Conservation (phyloP, 1,140 invertebrate genomes). For the Centruroides vittatus region DNA sequence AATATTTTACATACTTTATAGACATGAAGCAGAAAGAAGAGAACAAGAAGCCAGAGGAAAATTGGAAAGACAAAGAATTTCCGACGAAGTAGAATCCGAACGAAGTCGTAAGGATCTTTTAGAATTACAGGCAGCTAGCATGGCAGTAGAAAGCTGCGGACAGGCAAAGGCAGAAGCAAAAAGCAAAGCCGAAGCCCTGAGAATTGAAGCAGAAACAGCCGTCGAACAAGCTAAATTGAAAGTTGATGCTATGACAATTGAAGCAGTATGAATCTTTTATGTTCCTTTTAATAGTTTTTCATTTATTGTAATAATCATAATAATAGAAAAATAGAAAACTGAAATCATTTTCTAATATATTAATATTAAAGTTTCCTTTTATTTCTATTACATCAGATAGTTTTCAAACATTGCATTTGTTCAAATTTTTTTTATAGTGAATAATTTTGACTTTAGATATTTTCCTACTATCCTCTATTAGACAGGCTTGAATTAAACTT, state of each 20-base stretch:
- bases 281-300: no score
- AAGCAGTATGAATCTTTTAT: slow-evolving; percentile 26
- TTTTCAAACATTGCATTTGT: background rate
- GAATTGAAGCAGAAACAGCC: slow-evolving; percentile 37
- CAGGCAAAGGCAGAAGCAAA: slow-evolving; percentile 39
- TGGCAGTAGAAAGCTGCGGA: slow-evolving; percentile 30
- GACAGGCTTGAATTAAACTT: no score
- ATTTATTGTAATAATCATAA: no score
- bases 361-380: background rate
- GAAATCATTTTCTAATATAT: background rate
- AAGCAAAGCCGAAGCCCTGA: slow-evolving; percentile 33
- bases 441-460: background rate
- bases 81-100: slow-evolving; percentile 37
- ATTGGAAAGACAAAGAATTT: slow-evolving; percentile 36
- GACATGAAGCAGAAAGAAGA: slow-evolving; percentile 38
- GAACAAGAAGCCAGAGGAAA: slow-evolving; percentile 38
- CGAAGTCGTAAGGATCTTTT: slow-evolving; percentile 31
- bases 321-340: no score
- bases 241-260: slow-evolving; percentile 34
- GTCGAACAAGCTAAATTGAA: slow-evolving; percentile 37
- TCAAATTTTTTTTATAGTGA: background rate
- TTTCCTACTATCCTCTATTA: no score
- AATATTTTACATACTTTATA: slow-evolving; percentile 10
- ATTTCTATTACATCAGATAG: background rate
- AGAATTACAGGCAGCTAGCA: slow-evolving; percentile 31